These are phyloP conservation scores for Eristalis tenax DNA, from an alignment of 2,888 invertebrate species.

Conservation along the genomic window DNA sequence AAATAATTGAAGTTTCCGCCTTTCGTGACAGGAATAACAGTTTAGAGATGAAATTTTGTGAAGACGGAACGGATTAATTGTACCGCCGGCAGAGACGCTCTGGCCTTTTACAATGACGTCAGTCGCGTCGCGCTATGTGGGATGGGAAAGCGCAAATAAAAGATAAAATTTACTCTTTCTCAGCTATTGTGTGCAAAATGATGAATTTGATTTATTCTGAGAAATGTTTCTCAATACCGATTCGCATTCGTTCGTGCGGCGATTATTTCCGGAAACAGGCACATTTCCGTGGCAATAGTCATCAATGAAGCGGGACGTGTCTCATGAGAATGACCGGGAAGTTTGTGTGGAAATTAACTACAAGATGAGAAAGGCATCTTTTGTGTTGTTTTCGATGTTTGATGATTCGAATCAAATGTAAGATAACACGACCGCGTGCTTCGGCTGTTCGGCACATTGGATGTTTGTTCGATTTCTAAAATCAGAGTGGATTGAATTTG, in stretches of 20 bases:
- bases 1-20: slow-evolving; percentile 36
- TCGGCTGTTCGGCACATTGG: not conserved
- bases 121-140: not conserved
- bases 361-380: not conserved
- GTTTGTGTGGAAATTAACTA: not conserved
- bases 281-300: not conserved
- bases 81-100: not conserved
- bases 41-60: slow-evolving; percentile 12
- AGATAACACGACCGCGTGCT: not conserved
- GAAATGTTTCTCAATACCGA: not conserved
- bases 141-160: slow-evolving; percentile 10
- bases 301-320: not conserved
- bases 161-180: not conserved
- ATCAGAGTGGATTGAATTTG: not conserved
- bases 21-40: slow-evolving; percentile 24
- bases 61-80: slow-evolving; percentile 10
- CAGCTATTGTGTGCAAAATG: not conserved
- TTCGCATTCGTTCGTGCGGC: not conserved
- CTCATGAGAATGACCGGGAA: not conserved
- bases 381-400: not conserved
- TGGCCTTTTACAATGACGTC: slow-evolving; percentile 8
- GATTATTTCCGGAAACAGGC: slow-evolving; percentile 10
- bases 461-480: no score
- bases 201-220: slow-evolving; percentile 22
- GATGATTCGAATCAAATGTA: not conserved